Base-by-base conservation (phyloP, 1,140 invertebrate species). In the Trichogramma pretiosum region DNA sequence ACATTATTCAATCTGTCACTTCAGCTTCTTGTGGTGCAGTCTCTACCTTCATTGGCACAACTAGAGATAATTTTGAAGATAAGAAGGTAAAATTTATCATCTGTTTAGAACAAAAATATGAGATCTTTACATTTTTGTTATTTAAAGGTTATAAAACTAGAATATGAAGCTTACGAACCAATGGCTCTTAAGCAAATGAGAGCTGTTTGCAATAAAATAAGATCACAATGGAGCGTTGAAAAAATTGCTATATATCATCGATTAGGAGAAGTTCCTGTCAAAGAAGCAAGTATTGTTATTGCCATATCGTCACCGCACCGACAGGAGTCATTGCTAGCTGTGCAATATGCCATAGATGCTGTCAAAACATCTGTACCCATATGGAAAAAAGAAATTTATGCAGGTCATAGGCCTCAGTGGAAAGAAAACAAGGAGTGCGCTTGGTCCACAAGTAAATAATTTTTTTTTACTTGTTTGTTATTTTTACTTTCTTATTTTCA, bases 351-450 rank as follows among this genome's bases (percentile, higher is more conserved):
- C 47, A 93, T 98, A 47, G 83, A 97, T 59, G 74, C 75, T 50
- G 67, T 98, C 0, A 98, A 98, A 74, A 76, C 82, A 32, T 77
- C 72, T 13, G 91, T 96, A 38, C 92, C 93, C 3, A 93, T 98
- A 47, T 98, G 93, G 93, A 98, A 98, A 70, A 95, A 94, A 68
- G 93, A 96, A 77, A 70, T 89, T 14, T 96, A 95, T 70, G 76
- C 76, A 26, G 76, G 78, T 45, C 63, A 74, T 9, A 62, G 73
- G 11, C 56, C 70, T 22, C 62, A 70, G 23, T 89, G 85, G 86
- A 88, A 88, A 63, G 81, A 85, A 68, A 89, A 88, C 63, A 72
- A 74, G 44, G 85, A 89, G 76, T 88, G 85, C 75, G 65, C 71
- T 59, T 87, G 86, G 84, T 67, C 70, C 37, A 67, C 48, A 56